These are phyloP conservation scores for Monochamus saltuarius DNA, from an alignment of 1,140 invertebrate genomes.

Conservation along the genomic window DNA sequence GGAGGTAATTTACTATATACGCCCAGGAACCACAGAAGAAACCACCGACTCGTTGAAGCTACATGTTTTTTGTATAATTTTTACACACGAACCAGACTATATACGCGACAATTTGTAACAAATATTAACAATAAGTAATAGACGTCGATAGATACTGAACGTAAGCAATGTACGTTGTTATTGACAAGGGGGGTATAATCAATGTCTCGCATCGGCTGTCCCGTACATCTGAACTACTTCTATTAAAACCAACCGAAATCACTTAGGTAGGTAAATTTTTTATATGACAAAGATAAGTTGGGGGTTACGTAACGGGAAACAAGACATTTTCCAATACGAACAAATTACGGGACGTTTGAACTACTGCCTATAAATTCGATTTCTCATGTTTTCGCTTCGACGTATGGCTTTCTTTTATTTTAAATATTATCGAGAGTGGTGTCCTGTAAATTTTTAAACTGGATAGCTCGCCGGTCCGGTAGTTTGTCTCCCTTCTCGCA, in stretches of 20 bases:
- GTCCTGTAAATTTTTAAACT: not conserved
- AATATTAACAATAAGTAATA: constrained; percentile 17
- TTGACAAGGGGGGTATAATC: constrained; percentile 16
- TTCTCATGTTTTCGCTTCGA: too few species aligned
- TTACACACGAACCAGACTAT: constrained; percentile 37
- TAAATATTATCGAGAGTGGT: not conserved
- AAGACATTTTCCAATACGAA: too few species aligned
- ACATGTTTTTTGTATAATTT: constrained; percentile 39
- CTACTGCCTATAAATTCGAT: too few species aligned
- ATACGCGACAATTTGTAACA: constrained; percentile 29
- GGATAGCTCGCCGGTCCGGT: not conserved
- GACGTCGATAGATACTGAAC: constrained; percentile 22
- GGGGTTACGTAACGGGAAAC: constrained; percentile 1
- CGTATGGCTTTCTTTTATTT: not conserved
- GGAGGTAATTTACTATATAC: constrained; percentile 66
- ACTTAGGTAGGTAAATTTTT: constrained; percentile 28
- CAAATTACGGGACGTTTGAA: too few species aligned
- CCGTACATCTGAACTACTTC: constrained; percentile 30
- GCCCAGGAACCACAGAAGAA: too few species aligned
- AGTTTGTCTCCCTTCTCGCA: constrained; percentile 2
- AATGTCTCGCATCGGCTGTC: constrained; percentile 33
- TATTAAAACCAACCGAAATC: constrained; percentile 24
- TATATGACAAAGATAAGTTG: constrained; percentile 25
- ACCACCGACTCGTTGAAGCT: constrained; percentile 11
- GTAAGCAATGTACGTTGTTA: constrained; percentile 28